Evolutionary conservation across 1,140 invertebrate genomes (phyloP), one percentile per base, ranked within the genome.

Genomic region (Helicoverpa zea): DNA sequence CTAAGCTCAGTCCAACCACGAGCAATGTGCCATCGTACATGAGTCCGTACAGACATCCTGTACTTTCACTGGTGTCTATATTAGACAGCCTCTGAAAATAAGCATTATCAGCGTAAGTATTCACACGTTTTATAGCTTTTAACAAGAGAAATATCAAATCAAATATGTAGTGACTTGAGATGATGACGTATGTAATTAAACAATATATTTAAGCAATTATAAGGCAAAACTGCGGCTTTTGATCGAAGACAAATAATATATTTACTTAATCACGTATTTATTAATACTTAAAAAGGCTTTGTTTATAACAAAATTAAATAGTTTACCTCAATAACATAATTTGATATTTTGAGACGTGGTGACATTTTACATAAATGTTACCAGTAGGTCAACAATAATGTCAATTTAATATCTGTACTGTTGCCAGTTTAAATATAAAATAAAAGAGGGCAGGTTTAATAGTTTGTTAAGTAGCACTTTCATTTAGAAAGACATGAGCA

Each of bases 41-140:
- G 61, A 97, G 95, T 54, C 97, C 97, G 91, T 97, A 98, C 59
- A 98, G 92, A 89, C 97, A 96, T 81, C 97, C 97, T 90, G 95
- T 96, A 83, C 93, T 96, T 73, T 96, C 95, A 80, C 96, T 91
- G 76, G 94, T 91, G 83, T 96, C 96, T 70, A 93, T 88, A 81
- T 87, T 89, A 74, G 89, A 93, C 82, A 94, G 84, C 79, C 92
- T 88, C 93, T 94, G 86, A 68, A 88, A 86, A 76, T 18, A 49
- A 64, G 9, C 29, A 51, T 51, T n/a, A 30, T 64, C 29, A 59
- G n/a, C 14, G 16, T 75, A n/a, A 61, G 2, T 59, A 61, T 13
- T 12, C 13, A 30, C 12, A 23, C 52, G 43, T n/a, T 58, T 43
- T 2, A 58, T 4, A 52, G 12, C 16, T 52, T 10, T 35, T 10